Evolutionary conservation across 2,113 vertebrate genomes (phyloP), one percentile per base, ranked within the genome.

Genomic region (Martes martes): DNA sequence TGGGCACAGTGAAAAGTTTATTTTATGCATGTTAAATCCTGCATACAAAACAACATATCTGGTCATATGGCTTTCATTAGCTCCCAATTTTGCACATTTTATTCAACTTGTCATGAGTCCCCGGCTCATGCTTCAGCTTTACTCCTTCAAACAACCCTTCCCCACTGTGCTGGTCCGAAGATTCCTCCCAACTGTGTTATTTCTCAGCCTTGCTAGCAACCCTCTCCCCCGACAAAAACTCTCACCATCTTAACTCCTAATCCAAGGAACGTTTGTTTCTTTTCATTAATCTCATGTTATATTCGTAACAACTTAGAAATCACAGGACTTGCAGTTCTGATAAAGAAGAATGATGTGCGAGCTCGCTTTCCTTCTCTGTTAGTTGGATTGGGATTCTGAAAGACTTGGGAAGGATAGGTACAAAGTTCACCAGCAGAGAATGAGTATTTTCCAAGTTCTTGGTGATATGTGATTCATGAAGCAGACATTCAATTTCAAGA

Each of bases 21-120:
- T 98, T 98, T 98, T 98, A 98, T 98, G 98, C 87, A 57, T 98
- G 98, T 98, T 98, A 98, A 98, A 98, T 97, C 97, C 96, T 98
- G 97, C 98, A 97, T 98, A 98, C 91, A 98, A 98, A 98, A 97
- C 97, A 98, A 98, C 93, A 81, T 98, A 98, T 98, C 94, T 98
- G 96, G 83, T 99, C 98, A 98, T 98, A 97, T 99, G 99, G 98
- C 98, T 99, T 97, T 97, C 96, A 98, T 99, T 99, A 99, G 93
- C 89, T 98, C 94, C 97, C 95, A 98, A 97, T 99, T 99, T 98
- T 98, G 95, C 95, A 98, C 97, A 89, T 98, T 98, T 97, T 97
- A 98, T 98, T 94, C 95, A 98, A 98, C 95, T 98, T 98, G 98
- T 97, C 98, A 93, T 98, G 96, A 97, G 96, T 98, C 97, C 52